Evolutionary conservation across 2,113 vertebrate genomes (phyloP), one percentile per base, ranked within the genome.

Genomic region (Rattus rattus): DNA sequence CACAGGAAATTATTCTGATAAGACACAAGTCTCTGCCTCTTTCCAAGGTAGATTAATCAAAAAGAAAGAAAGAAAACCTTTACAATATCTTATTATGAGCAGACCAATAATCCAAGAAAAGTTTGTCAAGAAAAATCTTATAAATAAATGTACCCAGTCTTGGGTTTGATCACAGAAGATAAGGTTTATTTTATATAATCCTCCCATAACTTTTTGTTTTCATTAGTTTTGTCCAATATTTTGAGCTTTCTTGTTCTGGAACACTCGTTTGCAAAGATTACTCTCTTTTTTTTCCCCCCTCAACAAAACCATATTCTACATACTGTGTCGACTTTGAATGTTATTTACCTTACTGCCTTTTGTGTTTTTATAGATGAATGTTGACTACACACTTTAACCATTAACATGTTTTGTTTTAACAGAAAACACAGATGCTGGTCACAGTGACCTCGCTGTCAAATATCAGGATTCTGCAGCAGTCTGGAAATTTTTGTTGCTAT

Each of bases 41-140:
- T 65, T 79, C 54, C 28, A 36, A 43, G 16, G 12, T 81, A 22
- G 54, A 88, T 81, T 88, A 65, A 63, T 88, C 43, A 88, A 88
- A 95, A 67, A 56, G 36, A 92, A 87, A 84, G 61, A 84, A 77
- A 88, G 39, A 73, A 43, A 24, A 14, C 6, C 70, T 73, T 83
- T 59, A 75, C 8, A n/a, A 30, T 49, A 47, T 67, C 47, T 75
- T 88, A 84, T 76, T 56, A 70, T 49, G 22, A 76, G 39, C n/a
- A 92, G 19, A 93, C 70, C 33, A 75, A 88, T 92, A 90, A 85
- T 59, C 79, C 17, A 83, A 89, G 54, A 89, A 76, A 69, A 92
- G 10, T 43, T 91, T 52, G 43, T 83, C 30, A 11, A 28, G 52
- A 72, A 76, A 75, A 88, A 93, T 11, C 12, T 61, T 76, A 47